Evolutionary conservation across 2,888 invertebrate species (phyloP).

Genomic region (Pycnomerus fuliginosus): DNA sequence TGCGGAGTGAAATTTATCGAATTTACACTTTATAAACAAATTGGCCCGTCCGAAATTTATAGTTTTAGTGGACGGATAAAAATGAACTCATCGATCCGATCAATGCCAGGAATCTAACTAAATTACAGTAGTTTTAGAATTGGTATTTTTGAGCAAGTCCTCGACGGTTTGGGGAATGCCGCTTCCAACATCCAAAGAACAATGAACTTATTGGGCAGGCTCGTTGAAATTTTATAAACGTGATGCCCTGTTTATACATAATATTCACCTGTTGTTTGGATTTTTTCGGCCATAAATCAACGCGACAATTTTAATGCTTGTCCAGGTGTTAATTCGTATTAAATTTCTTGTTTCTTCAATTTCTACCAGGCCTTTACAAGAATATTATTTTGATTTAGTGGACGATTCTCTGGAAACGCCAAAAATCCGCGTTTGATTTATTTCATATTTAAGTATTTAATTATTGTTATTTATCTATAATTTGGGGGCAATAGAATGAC

Average conservation of each 20-base stretch:
- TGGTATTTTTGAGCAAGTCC: slow-evolving; percentile 23
- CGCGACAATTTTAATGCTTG: slow-evolving; percentile 14
- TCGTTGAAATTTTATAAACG: slow-evolving; percentile 27
- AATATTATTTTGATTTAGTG: too few relatives aligned
- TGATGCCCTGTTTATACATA: slow-evolving; percentile 23
- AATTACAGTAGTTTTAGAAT: slow-evolving; percentile 20
- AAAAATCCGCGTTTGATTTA: too few relatives aligned
- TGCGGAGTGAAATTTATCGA: slow-evolving; percentile 21
- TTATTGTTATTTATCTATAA: too few relatives aligned
- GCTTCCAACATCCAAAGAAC: too few relatives aligned
- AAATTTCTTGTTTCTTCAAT: slow-evolving; percentile 10
- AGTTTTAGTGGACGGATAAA: slow-evolving; percentile 18
- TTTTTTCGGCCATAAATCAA: slow-evolving; percentile 23
- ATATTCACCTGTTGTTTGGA: slow-evolving; percentile 25
- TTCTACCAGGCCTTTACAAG: too few relatives aligned
- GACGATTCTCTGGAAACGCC: too few relatives aligned
- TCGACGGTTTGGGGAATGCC: slow-evolving; percentile 10
- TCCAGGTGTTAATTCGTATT: slow-evolving; percentile 21
- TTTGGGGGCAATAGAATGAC: too few relatives aligned
- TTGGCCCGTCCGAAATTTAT: slow-evolving; percentile 20
- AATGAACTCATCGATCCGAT: slow-evolving; percentile 4
- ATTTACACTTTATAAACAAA: slow-evolving; percentile 25
- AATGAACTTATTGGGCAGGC: too few relatives aligned
- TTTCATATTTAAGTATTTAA: too few relatives aligned
- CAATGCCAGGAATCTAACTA: slow-evolving; percentile 21